These are phyloP conservation scores for Gephyroberyx darwinii DNA, from an alignment of 2,797 vertebrate genomes.

Conservation along the genomic window DNA sequence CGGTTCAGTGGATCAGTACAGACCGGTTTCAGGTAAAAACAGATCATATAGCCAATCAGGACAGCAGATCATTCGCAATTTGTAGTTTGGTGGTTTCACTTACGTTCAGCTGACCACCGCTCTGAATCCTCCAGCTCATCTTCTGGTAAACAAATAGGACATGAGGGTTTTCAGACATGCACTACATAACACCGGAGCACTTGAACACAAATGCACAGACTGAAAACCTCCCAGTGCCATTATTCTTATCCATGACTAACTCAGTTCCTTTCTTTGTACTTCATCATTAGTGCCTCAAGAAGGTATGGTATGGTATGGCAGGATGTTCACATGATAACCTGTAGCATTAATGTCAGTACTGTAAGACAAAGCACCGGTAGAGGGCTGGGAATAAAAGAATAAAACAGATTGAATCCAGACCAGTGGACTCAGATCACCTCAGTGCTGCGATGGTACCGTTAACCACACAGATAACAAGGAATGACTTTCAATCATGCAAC, in stretches of 20 bases:
- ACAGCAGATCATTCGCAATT: background rate
- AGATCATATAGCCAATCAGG: background rate
- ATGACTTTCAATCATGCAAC: conserved; percentile 47
- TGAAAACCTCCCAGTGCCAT: conserved; percentile 18
- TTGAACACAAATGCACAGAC: background rate
- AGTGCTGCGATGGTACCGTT: conserved; percentile 2
- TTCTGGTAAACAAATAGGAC: conserved; percentile 54
- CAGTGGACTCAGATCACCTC: conserved; percentile 10
- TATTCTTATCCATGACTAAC: conserved; percentile 2
- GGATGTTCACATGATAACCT: background rate
- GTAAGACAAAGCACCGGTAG: conserved; percentile 9
- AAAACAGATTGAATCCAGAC: conserved; percentile 13
- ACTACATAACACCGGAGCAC: background rate
- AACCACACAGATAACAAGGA: conserved; percentile 34
- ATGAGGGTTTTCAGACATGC: background rate
- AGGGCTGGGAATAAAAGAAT: background rate
- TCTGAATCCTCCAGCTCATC: conserved; percentile 70
- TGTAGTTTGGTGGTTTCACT: conserved; percentile 53
- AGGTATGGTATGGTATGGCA: background rate
- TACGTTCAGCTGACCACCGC: conserved; percentile 69
- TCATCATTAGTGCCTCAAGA: background rate
- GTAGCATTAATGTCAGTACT: background rate
- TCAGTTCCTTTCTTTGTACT: background rate
- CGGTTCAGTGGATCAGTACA: conserved; percentile 33
- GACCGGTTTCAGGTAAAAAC: conserved; percentile 26